Evolutionary conservation across 2,888 invertebrate genomes (phyloP), one percentile per base, ranked within the genome.

Genomic region (Nezara viridula): DNA sequence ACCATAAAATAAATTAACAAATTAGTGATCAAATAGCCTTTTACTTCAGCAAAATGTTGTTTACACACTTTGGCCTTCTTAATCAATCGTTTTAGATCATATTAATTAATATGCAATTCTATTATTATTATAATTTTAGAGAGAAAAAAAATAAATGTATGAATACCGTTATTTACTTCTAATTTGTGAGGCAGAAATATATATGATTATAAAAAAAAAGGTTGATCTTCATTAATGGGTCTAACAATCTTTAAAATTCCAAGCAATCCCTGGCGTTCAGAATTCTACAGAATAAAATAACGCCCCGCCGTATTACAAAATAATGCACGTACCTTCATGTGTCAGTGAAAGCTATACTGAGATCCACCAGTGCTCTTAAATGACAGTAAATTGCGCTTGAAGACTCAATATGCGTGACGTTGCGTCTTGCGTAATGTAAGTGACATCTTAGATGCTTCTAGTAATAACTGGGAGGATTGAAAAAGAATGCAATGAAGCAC

Each of bases 291-390:
- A 44, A 81, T 81, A 81, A 81, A 81, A 81, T 44, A 44, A 47
- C 24, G n/a, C 81, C 5, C 40, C 44, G 81, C 24, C 44, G 44
- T 81, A 81, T 81, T 81, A 44, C 81, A 81, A 81, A 44, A 81
- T 24, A 81, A 44, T 81, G 81, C 81, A 81, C 81, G 44, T 81
- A 81, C 44, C 81, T n/a, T 3, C 44, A n/a, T 81, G 81, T 44
- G 14, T 40, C 44, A n/a, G 81, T 81, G 44, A 81, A 81, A 81
- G 44, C 81, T 47, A 47, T 47, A 40, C 81, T 7, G 81, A 40
- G 81, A 81, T 81, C 44, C 44, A n/a, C 81, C 44, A 47, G 44
- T 81, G 81, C 44, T 81, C 81, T n/a, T 81, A 81, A 81, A 81
- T 81, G 81, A 81, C 81, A 81, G 81, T 81, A 81, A 81, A 81